Percentiles rank a stretch among this genome's conserved stretches.
phyloP scores from a whole-genome alignment of 2,797 vertebrate genomes.

The Limosa lapponica region DNA sequence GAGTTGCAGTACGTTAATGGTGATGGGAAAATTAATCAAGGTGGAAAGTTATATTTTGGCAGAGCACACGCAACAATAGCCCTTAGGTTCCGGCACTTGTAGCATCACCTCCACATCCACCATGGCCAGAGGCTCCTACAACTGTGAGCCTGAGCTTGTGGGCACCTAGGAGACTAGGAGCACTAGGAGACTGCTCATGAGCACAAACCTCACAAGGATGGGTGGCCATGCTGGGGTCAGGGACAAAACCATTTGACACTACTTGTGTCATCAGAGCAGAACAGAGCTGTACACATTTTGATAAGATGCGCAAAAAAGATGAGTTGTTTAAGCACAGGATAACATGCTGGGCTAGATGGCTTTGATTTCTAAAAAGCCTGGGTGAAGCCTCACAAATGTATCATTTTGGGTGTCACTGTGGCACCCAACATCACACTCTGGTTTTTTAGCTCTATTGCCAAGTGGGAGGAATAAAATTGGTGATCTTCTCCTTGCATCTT shows the following conservation, averaged over 20 bases:
- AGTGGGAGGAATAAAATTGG: constrained; percentile 44
- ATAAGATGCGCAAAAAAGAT: background rate
- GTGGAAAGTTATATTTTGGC: background rate
- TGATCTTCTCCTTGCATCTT: background rate
- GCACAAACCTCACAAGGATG: background rate
- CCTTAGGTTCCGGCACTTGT: background rate
- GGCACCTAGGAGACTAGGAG: background rate
- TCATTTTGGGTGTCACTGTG: background rate
- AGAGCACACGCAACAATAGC: background rate
- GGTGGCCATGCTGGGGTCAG: background rate
- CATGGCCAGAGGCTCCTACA: background rate
- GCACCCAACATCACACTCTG: background rate
- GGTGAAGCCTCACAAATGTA: background rate
- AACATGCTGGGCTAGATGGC: background rate
- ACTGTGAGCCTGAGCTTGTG: background rate
- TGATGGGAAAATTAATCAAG: background rate
- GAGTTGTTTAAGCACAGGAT: background rate
- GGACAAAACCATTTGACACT: background rate
- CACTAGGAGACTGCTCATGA: background rate
- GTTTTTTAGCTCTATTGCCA: background rate
- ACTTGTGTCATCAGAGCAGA: background rate
- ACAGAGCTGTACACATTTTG: background rate
- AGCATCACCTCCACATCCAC: background rate
- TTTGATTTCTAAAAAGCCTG: background rate
- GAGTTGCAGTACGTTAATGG: accelerated